Base-by-base conservation (phyloP, 2,113 vertebrate species). In the Apistogramma diplotaenia region DNA sequence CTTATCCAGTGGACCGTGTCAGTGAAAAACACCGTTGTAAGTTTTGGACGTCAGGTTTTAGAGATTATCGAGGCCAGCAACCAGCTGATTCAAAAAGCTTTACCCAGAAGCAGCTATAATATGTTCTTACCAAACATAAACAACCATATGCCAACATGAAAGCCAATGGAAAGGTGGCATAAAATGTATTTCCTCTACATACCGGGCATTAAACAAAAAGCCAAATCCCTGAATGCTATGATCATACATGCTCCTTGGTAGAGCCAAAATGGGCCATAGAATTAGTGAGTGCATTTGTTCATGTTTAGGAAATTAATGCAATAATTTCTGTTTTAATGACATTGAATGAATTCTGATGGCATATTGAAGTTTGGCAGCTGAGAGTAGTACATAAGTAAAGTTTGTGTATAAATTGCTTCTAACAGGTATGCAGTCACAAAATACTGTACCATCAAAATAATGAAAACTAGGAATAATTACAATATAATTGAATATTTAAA, bases 171-270 rank as follows among this genome's bases (percentile, higher is more conserved):
- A 29, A 40, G 57, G 55, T 35, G 35, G 62, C 25, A 46, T 37
- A 9, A 58, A 23, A 76, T 73, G 43, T 0, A 79, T 79, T 82
- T 76, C 51, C 75, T 54, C 53, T 19, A 18, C 35, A 76, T 60
- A 58, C n/a, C 67, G 62, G 60, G 78, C 57, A 65, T 75, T 62
- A 61, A 60, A 61, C 43, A 70, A 51, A 74, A 72, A 51, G 16
- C 9, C 75, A 87, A 85, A 76, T 58, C 71, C 61, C 67, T n/a
- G 11, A 31, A 31, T 70, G 29, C 6, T 8, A 25, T 23, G 25
- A 51, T 57, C 16, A 59, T 21, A 53, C 60, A 71, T 4, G 15
- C 25, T 27, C 16, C 4, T 46, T 5, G 67, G 29, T 40, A 29
- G 29, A 43, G 56, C 18, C 12, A 27, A 79, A 53, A 33, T 59